Conservation (phyloP, 2,797 vertebrate genomes). For the Melanitta fusca region DNA sequence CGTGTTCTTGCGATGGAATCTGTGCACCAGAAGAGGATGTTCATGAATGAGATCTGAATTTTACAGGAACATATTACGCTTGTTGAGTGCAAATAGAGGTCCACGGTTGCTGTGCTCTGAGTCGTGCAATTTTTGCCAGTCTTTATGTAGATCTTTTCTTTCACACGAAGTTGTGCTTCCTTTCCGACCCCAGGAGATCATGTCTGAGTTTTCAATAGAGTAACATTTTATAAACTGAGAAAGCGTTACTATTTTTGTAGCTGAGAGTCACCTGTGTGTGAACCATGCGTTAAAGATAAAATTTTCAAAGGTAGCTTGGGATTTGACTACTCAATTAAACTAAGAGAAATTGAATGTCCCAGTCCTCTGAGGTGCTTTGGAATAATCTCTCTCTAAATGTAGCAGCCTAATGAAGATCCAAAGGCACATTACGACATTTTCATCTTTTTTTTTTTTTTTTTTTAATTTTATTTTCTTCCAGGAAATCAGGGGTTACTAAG, state of each 20-base stretch:
- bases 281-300: neutral
- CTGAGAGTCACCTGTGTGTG: neutral
- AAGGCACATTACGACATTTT: neutral
- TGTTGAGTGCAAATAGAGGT: neutral
- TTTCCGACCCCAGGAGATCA: neutral
- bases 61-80: neutral
- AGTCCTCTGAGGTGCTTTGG: neutral
- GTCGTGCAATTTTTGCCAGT: neutral
- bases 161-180: neutral
- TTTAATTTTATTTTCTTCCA: no score
- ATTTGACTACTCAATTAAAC: conserved; percentile 12
- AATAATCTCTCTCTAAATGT: neutral
- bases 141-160: neutral
- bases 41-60: neutral
- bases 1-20: neutral
- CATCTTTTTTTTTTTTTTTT: neutral
- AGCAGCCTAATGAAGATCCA: neutral
- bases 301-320: neutral
- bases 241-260: neutral
- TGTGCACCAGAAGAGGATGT: neutral
- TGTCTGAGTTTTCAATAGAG: neutral
- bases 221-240: neutral
- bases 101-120: neutral
- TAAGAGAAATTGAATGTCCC: neutral
- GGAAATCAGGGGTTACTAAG: neutral